Conservation (phyloP, 1,140 invertebrate species). For the Drosophila kohkoa region DNA sequence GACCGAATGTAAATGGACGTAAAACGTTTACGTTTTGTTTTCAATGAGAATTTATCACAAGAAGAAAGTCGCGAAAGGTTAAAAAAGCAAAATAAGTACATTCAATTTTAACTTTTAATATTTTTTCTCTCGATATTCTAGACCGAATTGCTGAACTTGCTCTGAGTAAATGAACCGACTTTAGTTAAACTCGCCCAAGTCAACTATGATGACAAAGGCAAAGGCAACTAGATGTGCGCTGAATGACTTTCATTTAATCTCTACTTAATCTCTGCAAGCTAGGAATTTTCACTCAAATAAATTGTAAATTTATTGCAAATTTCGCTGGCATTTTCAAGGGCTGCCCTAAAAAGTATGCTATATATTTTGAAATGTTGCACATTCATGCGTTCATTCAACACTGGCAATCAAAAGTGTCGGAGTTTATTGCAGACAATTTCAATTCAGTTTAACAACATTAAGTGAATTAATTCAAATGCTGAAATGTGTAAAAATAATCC, state of each 20-base stretch:
- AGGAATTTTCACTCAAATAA: background rate
- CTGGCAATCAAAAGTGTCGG: background rate
- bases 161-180: conserved; percentile 42
- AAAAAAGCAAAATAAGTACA: conserved; percentile 5
- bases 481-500: too few relatives aligned
- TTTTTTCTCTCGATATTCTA: conserved; percentile 48
- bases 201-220: background rate
- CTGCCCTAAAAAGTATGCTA: background rate
- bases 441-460: too few relatives aligned
- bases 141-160: conserved; percentile 70
- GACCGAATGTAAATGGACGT: too few relatives aligned
- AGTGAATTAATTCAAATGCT: too few relatives aligned
- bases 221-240: background rate
- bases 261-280: too few relatives aligned
- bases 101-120: conserved; percentile 11
- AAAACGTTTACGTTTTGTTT: too few relatives aligned
- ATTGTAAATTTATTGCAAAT: too few relatives aligned
- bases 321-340: too few relatives aligned
- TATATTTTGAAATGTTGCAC: background rate
- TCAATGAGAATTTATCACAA: background rate
- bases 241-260: too few relatives aligned
- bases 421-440: too few relatives aligned
- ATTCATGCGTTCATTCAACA: background rate
- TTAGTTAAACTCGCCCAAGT: background rate
- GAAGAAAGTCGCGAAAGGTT: background rate